These are phyloP conservation scores for Acanthaster planci DNA, from an alignment of 35 echinoderm and acorn worm species.

Conservation along the genomic window DNA sequence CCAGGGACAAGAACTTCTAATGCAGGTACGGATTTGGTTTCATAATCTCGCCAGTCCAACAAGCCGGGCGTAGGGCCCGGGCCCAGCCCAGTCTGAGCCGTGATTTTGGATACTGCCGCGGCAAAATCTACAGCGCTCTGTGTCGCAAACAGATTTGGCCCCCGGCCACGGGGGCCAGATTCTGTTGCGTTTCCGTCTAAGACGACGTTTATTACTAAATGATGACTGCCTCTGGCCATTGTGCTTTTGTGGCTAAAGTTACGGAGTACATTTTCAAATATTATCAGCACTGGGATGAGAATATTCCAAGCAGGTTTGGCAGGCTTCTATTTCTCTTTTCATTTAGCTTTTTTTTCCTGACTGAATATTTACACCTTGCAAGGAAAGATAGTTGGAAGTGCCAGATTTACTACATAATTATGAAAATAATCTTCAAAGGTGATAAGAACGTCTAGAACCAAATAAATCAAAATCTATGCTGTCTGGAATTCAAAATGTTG, in stretches of 20 bases:
- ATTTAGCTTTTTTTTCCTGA: background rate
- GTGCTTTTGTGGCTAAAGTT: constrained; percentile 27
- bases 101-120: constrained; percentile 9
- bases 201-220: constrained; percentile 34
- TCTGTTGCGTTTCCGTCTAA: constrained; percentile 28
- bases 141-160: constrained; percentile 31
- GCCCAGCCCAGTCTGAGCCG: background rate
- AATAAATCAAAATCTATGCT: no score
- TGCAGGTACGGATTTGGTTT: background rate
- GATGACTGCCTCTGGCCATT: constrained; percentile 18
- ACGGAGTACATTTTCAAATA: constrained; percentile 24
- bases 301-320: constrained; percentile 21
- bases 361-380: no score
- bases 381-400: no score
- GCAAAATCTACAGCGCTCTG: background rate
- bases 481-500: no score
- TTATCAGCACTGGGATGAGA: background rate
- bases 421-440: no score
- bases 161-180: background rate
- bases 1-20: background rate
- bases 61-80: background rate
- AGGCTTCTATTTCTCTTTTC: background rate
- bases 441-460: no score
- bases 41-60: background rate
- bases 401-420: no score